These are phyloP conservation scores for Dasypus novemcinctus DNA, from an alignment of 2,113 vertebrate species.

Conservation along the genomic window DNA sequence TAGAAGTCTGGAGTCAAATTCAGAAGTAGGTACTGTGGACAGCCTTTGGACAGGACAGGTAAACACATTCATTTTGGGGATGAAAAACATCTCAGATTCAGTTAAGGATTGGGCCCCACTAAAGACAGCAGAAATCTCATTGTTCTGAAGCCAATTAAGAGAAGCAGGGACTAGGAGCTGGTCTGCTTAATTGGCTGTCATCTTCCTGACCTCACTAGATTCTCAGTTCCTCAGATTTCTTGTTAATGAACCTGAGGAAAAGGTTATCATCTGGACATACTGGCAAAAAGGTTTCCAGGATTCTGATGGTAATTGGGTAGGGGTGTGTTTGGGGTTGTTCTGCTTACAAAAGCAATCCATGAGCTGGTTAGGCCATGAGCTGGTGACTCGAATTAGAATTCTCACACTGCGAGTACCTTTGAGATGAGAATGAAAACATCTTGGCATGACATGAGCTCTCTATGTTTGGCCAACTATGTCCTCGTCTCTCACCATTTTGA, in stretches of 20 bases:
- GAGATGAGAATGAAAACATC: neutral
- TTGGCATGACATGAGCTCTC: neutral
- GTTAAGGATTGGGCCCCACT: neutral
- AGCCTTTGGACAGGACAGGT: neutral
- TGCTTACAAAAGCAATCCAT: constrained; percentile 6
- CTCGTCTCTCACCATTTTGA: neutral
- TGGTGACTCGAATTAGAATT: constrained; percentile 13
- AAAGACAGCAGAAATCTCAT: constrained; percentile 4
- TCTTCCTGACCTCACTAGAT: constrained; percentile 33
- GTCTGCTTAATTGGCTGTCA: constrained; percentile 66
- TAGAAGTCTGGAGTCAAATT: constrained; percentile 43
- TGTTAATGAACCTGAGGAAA: constrained; percentile 64
- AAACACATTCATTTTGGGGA: neutral
- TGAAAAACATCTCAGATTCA: neutral
- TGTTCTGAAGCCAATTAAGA: constrained; percentile 49
- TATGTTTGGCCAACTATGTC: neutral
- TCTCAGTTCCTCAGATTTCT: constrained; percentile 34
- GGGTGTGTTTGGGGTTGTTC: neutral
- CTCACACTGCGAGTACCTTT: neutral
- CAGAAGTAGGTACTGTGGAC: neutral
- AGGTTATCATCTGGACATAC: constrained; percentile 58
- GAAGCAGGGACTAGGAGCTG: neutral
- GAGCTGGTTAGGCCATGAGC: neutral
- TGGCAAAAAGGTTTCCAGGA: constrained; percentile 49
- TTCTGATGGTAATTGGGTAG: constrained; percentile 46